Base-by-base conservation (phyloP, 2,797 vertebrate genomes). In the Anomalospiza imberbis region DNA sequence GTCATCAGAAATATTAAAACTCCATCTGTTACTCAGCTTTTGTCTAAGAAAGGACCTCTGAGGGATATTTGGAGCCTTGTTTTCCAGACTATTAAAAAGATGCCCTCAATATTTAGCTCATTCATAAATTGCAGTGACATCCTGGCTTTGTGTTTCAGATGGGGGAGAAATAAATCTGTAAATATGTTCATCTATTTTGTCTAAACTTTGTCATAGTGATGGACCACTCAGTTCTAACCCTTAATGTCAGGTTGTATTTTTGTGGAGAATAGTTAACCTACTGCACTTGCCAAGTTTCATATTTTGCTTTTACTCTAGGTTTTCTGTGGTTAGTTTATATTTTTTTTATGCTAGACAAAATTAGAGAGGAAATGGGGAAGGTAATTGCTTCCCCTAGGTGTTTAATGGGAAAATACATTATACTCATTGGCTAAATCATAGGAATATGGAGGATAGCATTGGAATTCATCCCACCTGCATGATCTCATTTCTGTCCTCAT, bases 21-120 rank as follows among this genome's bases (percentile, higher is more conserved):
- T 91, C 86, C 72, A 89, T 94, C 87, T 95, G 93, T 93, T 89
- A 91, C 36, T 78, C 68, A 71, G 31, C 1, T 13, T 84, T 94
- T 91, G 36, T 85, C 62, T 38, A 55, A 91, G 61, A 72, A 78
- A 55, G 34, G 88, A 28, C 16, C 72, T 55, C 25, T 75, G 29
- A 85, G 29, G 60, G 48, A 22, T 78, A 94, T 91, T 72, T 89
- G 18, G 34, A 93, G 32, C 34, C 42, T 87, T 71, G n/a, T 85
- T 92, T 93, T 94, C 48, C n/a, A 78, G 72, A 5, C 19, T 86
- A 17, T 91, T 91, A 55, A 83, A 80, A 89, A 88, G 44, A 26
- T 92, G 58, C 36, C 72, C 18, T 76, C n/a, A 85, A 75, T 65
- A 50, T 66, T 95, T 17, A 91, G n/a, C 70, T 92, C 58, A 67